Conservation (phyloP, 2,113 vertebrate species). For the Calyptommatus sinebrachiatus region DNA sequence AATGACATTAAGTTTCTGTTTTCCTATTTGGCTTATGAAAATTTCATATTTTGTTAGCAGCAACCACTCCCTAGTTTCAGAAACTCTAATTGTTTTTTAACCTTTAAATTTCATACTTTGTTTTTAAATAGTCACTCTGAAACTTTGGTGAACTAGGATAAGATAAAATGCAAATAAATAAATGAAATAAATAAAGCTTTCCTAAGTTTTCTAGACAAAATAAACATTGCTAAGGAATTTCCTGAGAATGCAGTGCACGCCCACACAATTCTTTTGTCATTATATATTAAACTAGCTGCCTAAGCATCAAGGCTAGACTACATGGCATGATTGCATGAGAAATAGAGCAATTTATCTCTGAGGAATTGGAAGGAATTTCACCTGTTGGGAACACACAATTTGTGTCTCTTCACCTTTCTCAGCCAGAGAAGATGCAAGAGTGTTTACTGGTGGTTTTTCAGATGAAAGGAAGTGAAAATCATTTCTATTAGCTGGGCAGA, state of each 20-base stretch:
- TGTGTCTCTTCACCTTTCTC: slow-evolving; percentile 18
- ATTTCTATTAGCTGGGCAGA: slow-evolving; percentile 36
- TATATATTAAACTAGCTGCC: background rate
- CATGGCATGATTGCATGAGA: background rate
- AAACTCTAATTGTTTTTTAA: too few relatives aligned
- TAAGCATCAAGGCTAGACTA: background rate
- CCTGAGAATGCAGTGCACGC: background rate
- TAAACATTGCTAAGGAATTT: background rate
- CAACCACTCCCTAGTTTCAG: too few relatives aligned
- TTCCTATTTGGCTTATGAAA: background rate
- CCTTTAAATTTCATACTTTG: too few relatives aligned
- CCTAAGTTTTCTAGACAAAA: background rate
- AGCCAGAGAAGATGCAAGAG: slow-evolving; percentile 29
- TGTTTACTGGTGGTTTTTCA: slow-evolving; percentile 46
- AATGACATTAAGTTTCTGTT: background rate
- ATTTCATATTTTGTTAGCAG: background rate
- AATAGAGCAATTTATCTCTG: background rate
- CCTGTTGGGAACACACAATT: slow-evolving; percentile 28
- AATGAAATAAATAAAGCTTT: too few relatives aligned
- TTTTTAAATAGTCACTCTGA: background rate
- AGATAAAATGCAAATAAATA: too few relatives aligned
- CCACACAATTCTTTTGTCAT: background rate
- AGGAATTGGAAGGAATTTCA: background rate
- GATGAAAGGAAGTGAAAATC: slow-evolving; percentile 61
- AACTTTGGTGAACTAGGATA: background rate